Conservation (phyloP, 35 echinoderm and acorn worm genomes). For the Patiria miniata region DNA sequence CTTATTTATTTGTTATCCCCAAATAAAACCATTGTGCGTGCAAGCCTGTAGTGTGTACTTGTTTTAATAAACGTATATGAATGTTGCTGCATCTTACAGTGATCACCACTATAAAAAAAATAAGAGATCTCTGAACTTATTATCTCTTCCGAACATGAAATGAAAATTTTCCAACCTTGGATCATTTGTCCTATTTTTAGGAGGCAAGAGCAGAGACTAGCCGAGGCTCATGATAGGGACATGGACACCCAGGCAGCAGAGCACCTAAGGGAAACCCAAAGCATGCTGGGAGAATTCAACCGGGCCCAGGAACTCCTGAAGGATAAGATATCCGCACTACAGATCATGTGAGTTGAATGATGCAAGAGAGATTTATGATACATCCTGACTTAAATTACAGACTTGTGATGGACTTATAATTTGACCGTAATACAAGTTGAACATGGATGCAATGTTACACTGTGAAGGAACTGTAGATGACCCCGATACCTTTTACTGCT, state of each 20-base stretch:
- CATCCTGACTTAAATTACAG: too few relatives aligned
- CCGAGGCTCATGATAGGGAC: conserved; percentile 54
- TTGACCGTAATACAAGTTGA: too few relatives aligned
- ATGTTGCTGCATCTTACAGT: too few relatives aligned
- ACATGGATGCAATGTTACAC: too few relatives aligned
- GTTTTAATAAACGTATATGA: too few relatives aligned
- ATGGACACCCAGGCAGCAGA: conserved; percentile 71
- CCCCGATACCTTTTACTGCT: too few relatives aligned
- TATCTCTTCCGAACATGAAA: too few relatives aligned
- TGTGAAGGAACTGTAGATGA: too few relatives aligned
- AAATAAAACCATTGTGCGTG: too few relatives aligned
- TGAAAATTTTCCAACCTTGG: not conserved
- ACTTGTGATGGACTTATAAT: too few relatives aligned
- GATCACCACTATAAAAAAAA: not conserved
- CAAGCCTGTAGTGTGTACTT: too few relatives aligned
- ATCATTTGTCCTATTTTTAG: conserved; percentile 35
- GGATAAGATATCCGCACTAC: conserved; percentile 94
- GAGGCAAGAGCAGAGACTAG: conserved; percentile 61
- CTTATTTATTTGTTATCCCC: conserved; percentile 2
- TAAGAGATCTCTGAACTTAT: too few relatives aligned
- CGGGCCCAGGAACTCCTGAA: conserved; percentile 90
- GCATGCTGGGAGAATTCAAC: conserved; percentile 91
- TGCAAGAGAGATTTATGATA: not conserved
- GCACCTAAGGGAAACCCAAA: conserved; percentile 79
- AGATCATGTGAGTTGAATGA: conserved; percentile 81